Evolutionary conservation across 2,113 vertebrate genomes (phyloP).

Genomic region (Isichthys henryi): DNA sequence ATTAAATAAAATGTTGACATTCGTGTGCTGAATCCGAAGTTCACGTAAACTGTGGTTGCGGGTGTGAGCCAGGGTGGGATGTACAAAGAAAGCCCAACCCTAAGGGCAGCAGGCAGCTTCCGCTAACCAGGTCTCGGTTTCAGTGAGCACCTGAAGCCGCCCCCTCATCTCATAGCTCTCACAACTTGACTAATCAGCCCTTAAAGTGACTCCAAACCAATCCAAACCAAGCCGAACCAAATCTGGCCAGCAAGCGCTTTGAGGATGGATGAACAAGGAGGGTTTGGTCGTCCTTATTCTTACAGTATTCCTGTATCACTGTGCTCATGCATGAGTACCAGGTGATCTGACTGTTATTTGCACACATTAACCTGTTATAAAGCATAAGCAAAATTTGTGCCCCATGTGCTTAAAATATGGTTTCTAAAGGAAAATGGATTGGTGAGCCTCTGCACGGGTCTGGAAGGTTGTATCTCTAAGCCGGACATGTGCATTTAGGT

Average conservation of each 20-base stretch:
- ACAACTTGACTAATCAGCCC: not conserved
- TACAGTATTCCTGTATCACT: not conserved
- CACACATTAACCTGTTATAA: not conserved
- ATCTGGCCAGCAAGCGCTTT: not conserved
- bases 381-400: not conserved
- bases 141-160: not conserved
- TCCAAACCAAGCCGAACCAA: not conserved
- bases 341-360: not conserved
- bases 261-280: not conserved
- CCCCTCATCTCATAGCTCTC: not conserved
- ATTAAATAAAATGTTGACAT: not conserved
- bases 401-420: not conserved
- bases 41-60: not conserved
- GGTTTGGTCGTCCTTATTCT: not conserved
- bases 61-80: not conserved
- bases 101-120: not conserved
- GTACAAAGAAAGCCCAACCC: not conserved
- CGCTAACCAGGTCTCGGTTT: not conserved
- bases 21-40: not conserved
- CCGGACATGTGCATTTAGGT: constrained; percentile 2
- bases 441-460: not conserved
- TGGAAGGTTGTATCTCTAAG: constrained; percentile 10
- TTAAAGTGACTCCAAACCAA: not conserved
- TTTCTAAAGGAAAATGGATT: not conserved
- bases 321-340: not conserved